phyloP scores from a whole-genome alignment of 1,140 invertebrate species.

The Cherax quadricarinatus region DNA sequence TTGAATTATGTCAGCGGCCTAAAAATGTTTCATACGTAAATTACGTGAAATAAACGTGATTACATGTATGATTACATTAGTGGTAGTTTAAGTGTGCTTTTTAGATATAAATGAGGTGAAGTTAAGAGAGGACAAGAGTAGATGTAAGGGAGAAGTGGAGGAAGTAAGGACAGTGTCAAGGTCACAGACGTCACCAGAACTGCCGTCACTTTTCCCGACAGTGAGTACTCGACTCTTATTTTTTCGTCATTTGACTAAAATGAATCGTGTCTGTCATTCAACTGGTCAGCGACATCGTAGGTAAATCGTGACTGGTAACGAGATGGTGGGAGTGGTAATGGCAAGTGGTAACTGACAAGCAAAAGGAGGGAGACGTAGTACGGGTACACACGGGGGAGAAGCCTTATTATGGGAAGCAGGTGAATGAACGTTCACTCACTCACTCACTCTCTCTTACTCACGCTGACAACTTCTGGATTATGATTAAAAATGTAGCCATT shows the following conservation, averaged over 20 bases:
- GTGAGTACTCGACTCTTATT: neutral
- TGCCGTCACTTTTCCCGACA: neutral
- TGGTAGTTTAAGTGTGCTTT: neutral
- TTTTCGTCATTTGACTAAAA: neutral
- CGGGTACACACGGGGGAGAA: neutral
- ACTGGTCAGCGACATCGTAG: neutral
- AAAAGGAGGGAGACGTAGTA: neutral
- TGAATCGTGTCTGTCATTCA: neutral
- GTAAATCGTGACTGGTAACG: neutral
- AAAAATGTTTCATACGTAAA: no score
- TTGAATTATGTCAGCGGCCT: neutral
- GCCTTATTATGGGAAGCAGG: neutral
- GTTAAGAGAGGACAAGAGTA: no score
- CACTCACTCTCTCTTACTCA: no score
- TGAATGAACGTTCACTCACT: no score
- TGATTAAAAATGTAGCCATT: no score
- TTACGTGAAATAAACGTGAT: neutral
- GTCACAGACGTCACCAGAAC: constrained; percentile 22
- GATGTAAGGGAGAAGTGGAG: no score
- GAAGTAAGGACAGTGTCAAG: constrained; percentile 9
- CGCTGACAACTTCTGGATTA: no score
- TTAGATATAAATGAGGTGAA: neutral
- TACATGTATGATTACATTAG: neutral
- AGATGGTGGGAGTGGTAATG: no score
- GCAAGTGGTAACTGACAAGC: neutral